Evolutionary conservation across 2,888 invertebrate genomes (phyloP), one percentile per base, ranked within the genome.

Genomic region (Creontiades dilutus): DNA sequence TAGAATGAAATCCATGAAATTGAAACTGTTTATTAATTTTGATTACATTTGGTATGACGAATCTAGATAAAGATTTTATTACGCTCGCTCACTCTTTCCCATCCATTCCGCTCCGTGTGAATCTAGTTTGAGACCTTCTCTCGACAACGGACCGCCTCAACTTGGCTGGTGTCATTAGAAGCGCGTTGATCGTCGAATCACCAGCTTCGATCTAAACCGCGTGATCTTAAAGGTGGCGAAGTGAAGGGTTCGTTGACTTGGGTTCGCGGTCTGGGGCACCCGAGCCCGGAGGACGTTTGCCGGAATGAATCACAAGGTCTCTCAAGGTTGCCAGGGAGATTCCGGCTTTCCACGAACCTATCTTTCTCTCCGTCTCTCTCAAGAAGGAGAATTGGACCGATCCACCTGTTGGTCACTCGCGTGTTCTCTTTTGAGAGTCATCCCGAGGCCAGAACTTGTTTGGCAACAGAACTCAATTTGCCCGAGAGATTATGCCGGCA

Each of bases 181-280:
- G 68, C 19, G 5, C 68, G 23, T 68, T 68, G 68, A 68, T 68
- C 68, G 4, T 68, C 19, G 68, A 68, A 68, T 68, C 68, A 23
- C 3, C 68, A 23, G 23, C 11, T 68, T 23, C 68, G 19, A 68
- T 68, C 61, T 19, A 52, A 52, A 52, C 52, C 52, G 68, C 23
- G 23, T 19, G 27, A 68, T 68, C 68, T 23, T n/a, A 68, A 19
- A 68, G 68, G 68, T 68, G 68, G 27, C 68, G 14, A 37, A 37
- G 52, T 52, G 68, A 68, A 57, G 57, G 57, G 68, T 68, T 68
- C 68, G 68, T 68, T 68, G 68, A 68, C 68, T 68, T 23, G 19
- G 37, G 37, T 61, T n/a, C 19, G 68, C 68, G 68, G 68, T 68
- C 23, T 68, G 68, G 23, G 27, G n/a, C n/a, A n/a, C 23, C 68